Base-by-base conservation (phyloP, 2,888 invertebrate species). In the Cheilosia grossa region DNA sequence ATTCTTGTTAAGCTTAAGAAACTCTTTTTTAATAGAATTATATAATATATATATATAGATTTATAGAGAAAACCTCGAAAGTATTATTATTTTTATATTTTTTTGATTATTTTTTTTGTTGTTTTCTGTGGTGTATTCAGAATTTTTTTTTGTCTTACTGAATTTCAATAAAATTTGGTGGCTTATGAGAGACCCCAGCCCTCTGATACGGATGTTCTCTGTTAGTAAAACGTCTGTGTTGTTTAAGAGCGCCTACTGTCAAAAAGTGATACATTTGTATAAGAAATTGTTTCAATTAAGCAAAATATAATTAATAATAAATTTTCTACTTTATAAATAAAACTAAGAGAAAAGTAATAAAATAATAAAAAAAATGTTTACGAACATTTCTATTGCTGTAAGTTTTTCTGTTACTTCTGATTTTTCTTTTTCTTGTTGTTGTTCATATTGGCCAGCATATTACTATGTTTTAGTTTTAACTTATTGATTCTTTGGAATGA, bases 191-290 rank as follows among this genome's bases (percentile, higher is more conserved):
- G 94, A 96, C 96, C 93, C 96, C 96, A 94, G 97, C 96, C 95
- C 98, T 97, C 95, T 97, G 97, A 95, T 98, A 98, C 93, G 98
- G 98, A 95, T 98, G 98, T 94, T 98, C 98, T 95, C 98, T 91
- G 89, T 90, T 91, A 94, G 95, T 93, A 96, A 95, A 94, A 96
- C 96, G 96, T 97, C 96, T 96, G 94, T 94, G 94, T 94, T 93
- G 94, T 93, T 92, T 92, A 89, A 92, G 89, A 90, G 92, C 92
- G 89, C 91, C 92, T 92, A 92, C 90, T 92, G 75, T 80, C 51
- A 51, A 75, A 83, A 81, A 81, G 70, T 73, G 66, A 59, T 66
- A 72, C 70, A 81, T 77, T 77, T 75, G 51, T 69, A 73, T 77
- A 73, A 82, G 67, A 63, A 70, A 61, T 79, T 63, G 17, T 72